Base-by-base conservation (phyloP, 2,888 invertebrate genomes). In the Parnassius orleans region DNA sequence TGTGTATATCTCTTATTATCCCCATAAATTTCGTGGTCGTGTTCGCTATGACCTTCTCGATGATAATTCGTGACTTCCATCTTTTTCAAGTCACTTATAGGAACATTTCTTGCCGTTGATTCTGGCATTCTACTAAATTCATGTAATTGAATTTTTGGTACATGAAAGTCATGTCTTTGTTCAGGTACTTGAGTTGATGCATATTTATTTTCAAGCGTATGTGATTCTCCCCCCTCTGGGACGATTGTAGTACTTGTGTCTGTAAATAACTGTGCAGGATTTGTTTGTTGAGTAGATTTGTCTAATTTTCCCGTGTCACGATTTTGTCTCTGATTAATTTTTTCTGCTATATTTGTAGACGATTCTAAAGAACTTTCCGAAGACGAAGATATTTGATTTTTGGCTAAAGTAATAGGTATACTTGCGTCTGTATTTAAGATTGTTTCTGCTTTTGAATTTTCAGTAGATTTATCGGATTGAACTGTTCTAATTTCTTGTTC, bases 221-320 rank as follows among this genome's bases (percentile, higher is more conserved):
- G 48, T 48, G 48, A 14, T 48, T 24, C 14, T 52, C 33, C 11
- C 41, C 52, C 47, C 53, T 57, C 42, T 41, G 62, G 53, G 5
- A 10, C 10, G 5, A 33, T 5, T 15, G 46, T 62, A 33, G 57
- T 65, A 51, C 43, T 42, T n/a, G 42, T 10, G 42, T 55, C 48
- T 3, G 33, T 42, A 42, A 54, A 50, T 5, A 15, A 44, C 10
- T 56, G 19, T n/a, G 9, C 12, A 53, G 10, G 48, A 9, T 53
- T 50, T 2, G 57, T 7, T 48, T 58, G 52, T 10, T 60, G 14
- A 33, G 46, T 57, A 10, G 58, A 24, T 53, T 60, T 57, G 5
- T 60, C 53, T 55, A 57, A 53, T 2, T 50, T 53, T 50, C 55
- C 64, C 2, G 48, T 43, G 19, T 65, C 68, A 3, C 66, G 66